Conservation (phyloP, 2,113 vertebrate species). For the Platycercus adscitus region DNA sequence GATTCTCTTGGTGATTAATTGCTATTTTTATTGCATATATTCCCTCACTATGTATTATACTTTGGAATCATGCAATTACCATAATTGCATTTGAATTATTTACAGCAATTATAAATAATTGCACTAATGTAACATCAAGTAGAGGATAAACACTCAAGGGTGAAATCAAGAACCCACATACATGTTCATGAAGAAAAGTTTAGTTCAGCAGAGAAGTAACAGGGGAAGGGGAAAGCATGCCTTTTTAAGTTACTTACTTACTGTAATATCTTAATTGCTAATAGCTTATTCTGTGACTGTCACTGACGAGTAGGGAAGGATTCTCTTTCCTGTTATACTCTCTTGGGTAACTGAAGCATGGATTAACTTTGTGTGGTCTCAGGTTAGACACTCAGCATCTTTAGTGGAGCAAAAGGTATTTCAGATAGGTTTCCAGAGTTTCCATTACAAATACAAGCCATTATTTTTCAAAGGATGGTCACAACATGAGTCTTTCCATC, state of each 20-base stretch:
- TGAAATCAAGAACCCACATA: neutral
- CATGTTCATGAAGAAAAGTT: neutral
- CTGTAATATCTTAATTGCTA: neutral
- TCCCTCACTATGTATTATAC: neutral
- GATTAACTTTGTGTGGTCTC: neutral
- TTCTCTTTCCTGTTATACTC: neutral
- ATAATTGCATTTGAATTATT: conserved; percentile 57
- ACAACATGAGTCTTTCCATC: neutral
- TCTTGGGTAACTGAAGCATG: neutral
- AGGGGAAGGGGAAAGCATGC: neutral
- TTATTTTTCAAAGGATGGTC: neutral
- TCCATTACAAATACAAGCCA: neutral
- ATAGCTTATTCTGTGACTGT: neutral
- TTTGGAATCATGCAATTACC: conserved; percentile 28
- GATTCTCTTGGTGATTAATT: neutral
- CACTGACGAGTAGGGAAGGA: neutral
- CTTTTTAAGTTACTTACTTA: neutral
- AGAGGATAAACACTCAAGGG: conserved; percentile 34
- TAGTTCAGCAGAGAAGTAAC: neutral
- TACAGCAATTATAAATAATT: conserved; percentile 60
- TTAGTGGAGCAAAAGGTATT: neutral
- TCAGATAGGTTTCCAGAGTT: neutral
- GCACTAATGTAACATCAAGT: neutral
- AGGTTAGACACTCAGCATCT: neutral
- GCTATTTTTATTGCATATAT: conserved; percentile 5